These are phyloP conservation scores for Holacanthella duospinosa DNA, from an alignment of 2,888 invertebrate species.

Conservation along the genomic window DNA sequence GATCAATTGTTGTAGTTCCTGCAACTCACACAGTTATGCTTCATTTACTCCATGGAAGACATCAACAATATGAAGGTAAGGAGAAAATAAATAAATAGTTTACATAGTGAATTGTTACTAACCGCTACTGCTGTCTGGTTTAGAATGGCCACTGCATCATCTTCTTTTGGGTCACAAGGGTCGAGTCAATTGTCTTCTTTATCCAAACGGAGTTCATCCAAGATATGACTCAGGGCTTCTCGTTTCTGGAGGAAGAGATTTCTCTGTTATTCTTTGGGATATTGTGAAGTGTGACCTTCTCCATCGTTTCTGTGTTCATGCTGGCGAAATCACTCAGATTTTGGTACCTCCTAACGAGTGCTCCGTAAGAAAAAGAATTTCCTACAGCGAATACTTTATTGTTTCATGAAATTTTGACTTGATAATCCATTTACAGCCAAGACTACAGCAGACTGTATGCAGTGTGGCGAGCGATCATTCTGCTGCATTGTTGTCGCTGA, in stretches of 20 bases:
- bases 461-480: conserved; percentile 97
- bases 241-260: conserved; percentile 95
- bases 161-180: conserved; percentile 81
- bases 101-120: conserved; percentile 4
- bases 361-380: conserved; percentile 53
- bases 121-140: conserved; percentile 20
- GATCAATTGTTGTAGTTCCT: conserved; percentile 88
- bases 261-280: conserved; percentile 95
- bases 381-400: background rate
- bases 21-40: conserved; percentile 91
- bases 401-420: no score
- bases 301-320: conserved; percentile 94
- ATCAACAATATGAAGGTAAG: conserved; percentile 57
- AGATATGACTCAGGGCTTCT: conserved; percentile 79
- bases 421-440: conserved; percentile 49
- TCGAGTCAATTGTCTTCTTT: conserved; percentile 84
- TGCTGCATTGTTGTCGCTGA: conserved; percentile 80
- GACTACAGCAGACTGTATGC: conserved; percentile 88
- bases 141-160: conserved; percentile 84
- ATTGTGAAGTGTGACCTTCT: conserved; percentile 75
- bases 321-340: conserved; percentile 90
- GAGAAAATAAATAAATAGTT: conserved; percentile 1
- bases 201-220: conserved; percentile 81
- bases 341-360: conserved; percentile 87
- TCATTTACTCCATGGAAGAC: conserved; percentile 76